Evolutionary conservation across 2,113 vertebrate species (phyloP).

Genomic region (Petroica traversi): DNA sequence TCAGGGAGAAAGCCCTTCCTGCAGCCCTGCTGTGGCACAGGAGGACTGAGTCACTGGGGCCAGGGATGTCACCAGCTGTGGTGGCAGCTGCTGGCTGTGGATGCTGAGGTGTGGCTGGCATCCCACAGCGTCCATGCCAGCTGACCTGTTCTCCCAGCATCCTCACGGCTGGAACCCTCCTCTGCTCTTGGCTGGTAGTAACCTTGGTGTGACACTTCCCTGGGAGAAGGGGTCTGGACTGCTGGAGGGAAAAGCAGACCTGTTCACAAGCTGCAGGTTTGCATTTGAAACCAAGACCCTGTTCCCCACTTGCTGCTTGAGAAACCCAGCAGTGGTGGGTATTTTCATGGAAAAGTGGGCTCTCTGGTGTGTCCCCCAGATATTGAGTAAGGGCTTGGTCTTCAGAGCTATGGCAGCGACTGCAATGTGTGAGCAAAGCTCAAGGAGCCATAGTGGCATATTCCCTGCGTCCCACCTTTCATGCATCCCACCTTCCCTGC

Average conservation of each 20-base stretch:
- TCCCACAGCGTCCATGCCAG: fast-evolving
- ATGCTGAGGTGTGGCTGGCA: background rate
- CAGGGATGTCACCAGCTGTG: background rate
- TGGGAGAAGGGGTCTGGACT: background rate
- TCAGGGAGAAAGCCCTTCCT: background rate
- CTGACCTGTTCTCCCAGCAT: background rate
- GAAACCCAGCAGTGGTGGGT: background rate
- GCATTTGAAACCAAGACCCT: background rate
- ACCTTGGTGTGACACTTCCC: background rate
- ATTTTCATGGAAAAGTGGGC: background rate
- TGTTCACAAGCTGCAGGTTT: background rate
- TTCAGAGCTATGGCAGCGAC: fast-evolving
- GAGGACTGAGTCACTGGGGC: background rate
- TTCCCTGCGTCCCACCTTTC: background rate
- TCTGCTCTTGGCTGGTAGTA: background rate
- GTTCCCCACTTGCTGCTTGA: fast-evolving
- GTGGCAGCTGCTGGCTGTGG: background rate
- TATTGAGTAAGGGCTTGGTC: fast-evolving
- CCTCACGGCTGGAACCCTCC: background rate
- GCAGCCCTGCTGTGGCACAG: background rate
- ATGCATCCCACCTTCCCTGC: background rate
- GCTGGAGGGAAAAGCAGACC: background rate
- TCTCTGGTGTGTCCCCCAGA: background rate
- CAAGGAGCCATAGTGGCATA: fast-evolving
- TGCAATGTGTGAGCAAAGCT: background rate